Base-by-base conservation (phyloP, 2,888 invertebrate species). In the Acronicta leporina region DNA sequence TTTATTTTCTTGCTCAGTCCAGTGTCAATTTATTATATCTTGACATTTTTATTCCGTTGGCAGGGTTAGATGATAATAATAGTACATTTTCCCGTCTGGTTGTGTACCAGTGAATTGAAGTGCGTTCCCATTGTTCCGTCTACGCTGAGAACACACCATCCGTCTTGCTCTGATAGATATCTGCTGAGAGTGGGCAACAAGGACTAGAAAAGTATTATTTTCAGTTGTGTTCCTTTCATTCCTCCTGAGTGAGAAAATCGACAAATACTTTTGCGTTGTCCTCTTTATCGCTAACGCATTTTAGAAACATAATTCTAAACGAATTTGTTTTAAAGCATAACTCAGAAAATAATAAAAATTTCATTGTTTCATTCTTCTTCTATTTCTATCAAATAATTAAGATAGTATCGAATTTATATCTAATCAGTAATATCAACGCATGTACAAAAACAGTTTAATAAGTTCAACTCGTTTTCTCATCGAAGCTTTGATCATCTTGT, bases 101-200 rank as follows among this genome's bases (percentile, higher is more conserved):
- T 60, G 54, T 70, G 64, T 72, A 74, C 70, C 74, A 75, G 79
- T 82, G 85, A 84, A 87, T 86, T 82, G 84, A 83, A 82, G 73
- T 76, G 68, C 72, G 63, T 75, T 72, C 58, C 69, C 66, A 82
- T 80, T 82, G 80, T 84, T 83, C 80, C 67, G 67, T 77, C 59
- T 76, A 80, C 79, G 80, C 81, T 73, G 82, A 77, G 83, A 83
- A 82, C 82, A 78, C 74, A 80, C 73, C 78, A 84, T 88, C 77
- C 75, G 81, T 88, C 89, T 88, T 86, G 83, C 85, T 85, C 87
- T 81, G 88, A 89, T 88, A 88, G 74, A 79, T 82, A 90, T 89
- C 87, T 79, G 79, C 74, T 80, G 79, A 78, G 73, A 73, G 69
- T 55, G 81, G 67, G 70, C 56, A 76, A 84, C 75, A 80, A 73